Evolutionary conservation across 2,113 vertebrate genomes (phyloP).

Genomic region (Tiliqua scincoides): DNA sequence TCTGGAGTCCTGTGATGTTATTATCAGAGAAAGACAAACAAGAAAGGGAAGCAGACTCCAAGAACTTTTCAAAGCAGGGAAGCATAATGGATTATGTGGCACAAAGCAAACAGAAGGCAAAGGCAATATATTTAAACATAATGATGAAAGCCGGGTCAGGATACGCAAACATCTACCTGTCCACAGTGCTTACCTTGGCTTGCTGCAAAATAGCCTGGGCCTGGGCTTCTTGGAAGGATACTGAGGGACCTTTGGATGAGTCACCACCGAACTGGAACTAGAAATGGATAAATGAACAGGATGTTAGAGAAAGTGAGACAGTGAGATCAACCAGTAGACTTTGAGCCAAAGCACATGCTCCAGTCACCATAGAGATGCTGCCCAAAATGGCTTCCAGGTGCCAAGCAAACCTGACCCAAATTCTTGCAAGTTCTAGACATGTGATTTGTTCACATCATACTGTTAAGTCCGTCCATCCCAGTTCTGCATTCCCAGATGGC

Average conservation of each 20-base stretch:
- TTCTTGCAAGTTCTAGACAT: not conserved
- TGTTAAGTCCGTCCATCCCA: not conserved
- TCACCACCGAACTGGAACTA: slow-evolving; percentile 87
- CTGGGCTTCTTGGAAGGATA: slow-evolving; percentile 89
- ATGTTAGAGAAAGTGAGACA: not conserved
- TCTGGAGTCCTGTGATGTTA: not conserved
- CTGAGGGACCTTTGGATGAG: slow-evolving; percentile 83
- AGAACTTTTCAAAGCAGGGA: not conserved
- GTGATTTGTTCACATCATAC: not conserved
- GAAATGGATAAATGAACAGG: not conserved
- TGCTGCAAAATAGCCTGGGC: slow-evolving; percentile 90
- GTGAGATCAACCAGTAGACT: not conserved
- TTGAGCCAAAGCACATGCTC: not conserved
- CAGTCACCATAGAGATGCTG: not conserved
- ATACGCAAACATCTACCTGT: not conserved
- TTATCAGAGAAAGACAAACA: not conserved
- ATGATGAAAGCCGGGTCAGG: rapidly evolving
- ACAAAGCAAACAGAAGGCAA: not conserved
- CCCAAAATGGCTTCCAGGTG: not conserved
- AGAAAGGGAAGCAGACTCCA: not conserved
- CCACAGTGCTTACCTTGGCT: slow-evolving; percentile 76
- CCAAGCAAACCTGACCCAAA: not conserved
- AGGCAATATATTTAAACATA: not conserved
- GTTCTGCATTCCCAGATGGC: not conserved
- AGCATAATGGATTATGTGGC: too few relatives aligned